A percentile compares a stretch with the other conserved stretches of the same genome.
These are phyloP conservation scores for Ophraella communa DNA, from an alignment of 2,888 invertebrate genomes.

Conservation along the genomic window DNA sequence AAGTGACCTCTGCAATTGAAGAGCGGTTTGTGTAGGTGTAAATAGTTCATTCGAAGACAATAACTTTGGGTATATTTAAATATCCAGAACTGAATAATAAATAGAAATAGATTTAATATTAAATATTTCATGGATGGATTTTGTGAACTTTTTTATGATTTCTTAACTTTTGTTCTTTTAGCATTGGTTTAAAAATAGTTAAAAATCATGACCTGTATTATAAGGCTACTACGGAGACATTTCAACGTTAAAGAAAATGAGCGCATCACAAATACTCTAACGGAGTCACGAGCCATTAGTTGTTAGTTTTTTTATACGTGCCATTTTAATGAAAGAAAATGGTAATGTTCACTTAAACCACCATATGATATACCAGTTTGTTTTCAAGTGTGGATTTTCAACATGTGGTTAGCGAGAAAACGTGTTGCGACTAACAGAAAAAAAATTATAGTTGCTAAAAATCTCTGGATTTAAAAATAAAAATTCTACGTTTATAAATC, in stretches of 20 bases:
- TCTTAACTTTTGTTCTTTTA: too few species aligned
- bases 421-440: constrained; percentile 29
- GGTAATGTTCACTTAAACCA: constrained; percentile 33
- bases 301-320: constrained; percentile 29
- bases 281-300: constrained; percentile 31
- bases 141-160: too few species aligned
- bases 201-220: background rate
- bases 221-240: background rate
- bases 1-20: too few species aligned
- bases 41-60: too few species aligned
- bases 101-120: too few species aligned
- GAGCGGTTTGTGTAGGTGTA: too few species aligned
- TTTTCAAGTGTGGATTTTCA: constrained; percentile 30
- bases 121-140: too few species aligned
- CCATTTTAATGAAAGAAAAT: constrained; percentile 36
- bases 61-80: too few species aligned
- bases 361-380: constrained; percentile 30
- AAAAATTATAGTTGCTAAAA: constrained; percentile 31
- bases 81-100: too few species aligned
- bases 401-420: constrained; percentile 37
- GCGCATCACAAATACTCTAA: constrained; percentile 14
- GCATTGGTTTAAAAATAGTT: too few species aligned
- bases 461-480: constrained; percentile 14
- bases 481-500: constrained; percentile 1
- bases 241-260: constrained; percentile 17